phyloP scores from a whole-genome alignment of 2,888 invertebrate genomes.

The Coecobrya sp. region DNA sequence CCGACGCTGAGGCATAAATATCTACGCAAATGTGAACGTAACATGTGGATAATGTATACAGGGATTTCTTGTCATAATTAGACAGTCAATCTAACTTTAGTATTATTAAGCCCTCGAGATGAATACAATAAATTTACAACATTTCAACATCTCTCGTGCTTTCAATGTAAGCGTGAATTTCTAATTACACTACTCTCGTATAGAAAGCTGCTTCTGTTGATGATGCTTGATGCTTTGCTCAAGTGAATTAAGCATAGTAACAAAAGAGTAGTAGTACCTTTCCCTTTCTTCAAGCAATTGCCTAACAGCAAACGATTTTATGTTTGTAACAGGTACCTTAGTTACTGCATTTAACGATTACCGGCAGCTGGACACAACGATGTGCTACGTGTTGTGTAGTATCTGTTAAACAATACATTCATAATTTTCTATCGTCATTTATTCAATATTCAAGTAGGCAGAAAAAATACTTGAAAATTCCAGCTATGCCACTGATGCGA shows the following conservation, averaged over 20 bases:
- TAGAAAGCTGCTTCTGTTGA: not conserved
- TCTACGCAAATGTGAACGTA: not conserved
- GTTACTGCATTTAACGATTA: not conserved
- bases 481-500: not conserved
- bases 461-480: constrained; percentile 10
- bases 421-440: constrained; percentile 34
- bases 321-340: not conserved
- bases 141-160: constrained; percentile 28
- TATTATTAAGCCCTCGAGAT: constrained; percentile 33
- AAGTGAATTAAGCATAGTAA: too few species aligned
- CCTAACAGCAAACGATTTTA: not conserved
- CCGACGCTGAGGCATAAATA: not conserved
- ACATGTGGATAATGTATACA: not conserved
- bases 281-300: not conserved
- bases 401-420: constrained; percentile 22
- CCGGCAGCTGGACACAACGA: not conserved
- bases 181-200: constrained; percentile 43
- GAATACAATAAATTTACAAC: constrained; percentile 56
- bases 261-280: too few species aligned
- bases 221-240: too few species aligned
- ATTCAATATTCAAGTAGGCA: constrained; percentile 23
- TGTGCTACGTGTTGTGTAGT: not conserved
- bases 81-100: constrained; percentile 56
- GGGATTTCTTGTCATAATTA: constrained; percentile 58
- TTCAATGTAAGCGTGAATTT: constrained; percentile 24